phyloP scores from a whole-genome alignment of 2,888 invertebrate genomes.

The Heliothis peltigera region DNA sequence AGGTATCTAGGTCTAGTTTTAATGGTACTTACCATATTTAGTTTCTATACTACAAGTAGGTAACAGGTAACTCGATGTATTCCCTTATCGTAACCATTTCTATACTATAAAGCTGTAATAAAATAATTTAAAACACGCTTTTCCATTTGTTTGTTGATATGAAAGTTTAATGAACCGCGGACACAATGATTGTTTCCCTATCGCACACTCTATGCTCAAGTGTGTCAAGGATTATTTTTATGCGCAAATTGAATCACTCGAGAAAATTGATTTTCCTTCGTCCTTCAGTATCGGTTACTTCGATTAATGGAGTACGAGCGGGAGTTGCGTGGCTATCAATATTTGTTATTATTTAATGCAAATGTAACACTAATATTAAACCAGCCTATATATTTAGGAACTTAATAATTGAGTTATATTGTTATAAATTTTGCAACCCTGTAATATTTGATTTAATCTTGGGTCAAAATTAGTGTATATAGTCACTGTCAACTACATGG shows the following conservation, averaged over 20 bases:
- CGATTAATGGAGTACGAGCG: neutral
- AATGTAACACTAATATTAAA: too few species aligned
- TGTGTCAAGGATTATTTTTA: slow-evolving; percentile 56
- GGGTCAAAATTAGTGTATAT: too few species aligned
- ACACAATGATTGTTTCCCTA: slow-evolving; percentile 39
- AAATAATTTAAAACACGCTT: slow-evolving; percentile 4
- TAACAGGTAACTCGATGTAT: too few species aligned
- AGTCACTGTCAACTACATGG: neutral
- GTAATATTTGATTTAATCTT: too few species aligned
- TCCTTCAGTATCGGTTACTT: slow-evolving; percentile 8
- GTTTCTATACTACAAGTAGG: neutral
- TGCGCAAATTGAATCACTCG: slow-evolving; percentile 34
- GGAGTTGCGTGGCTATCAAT: neutral
- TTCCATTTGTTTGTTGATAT: slow-evolving; percentile 52
- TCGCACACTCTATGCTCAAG: slow-evolving; percentile 20
- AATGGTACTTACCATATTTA: too few species aligned
- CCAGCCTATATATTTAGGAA: too few species aligned
- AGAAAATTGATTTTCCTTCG: slow-evolving; percentile 40
- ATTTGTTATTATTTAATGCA: too few species aligned
- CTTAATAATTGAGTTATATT: too few species aligned
- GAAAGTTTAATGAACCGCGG: slow-evolving; percentile 43
- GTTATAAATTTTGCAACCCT: too few species aligned
- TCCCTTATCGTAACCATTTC: neutral
- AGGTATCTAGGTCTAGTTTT: too few species aligned
- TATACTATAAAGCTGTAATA: neutral